Evolutionary conservation across 2,888 invertebrate species (phyloP).

Genomic region (Trachelus troglodyta): DNA sequence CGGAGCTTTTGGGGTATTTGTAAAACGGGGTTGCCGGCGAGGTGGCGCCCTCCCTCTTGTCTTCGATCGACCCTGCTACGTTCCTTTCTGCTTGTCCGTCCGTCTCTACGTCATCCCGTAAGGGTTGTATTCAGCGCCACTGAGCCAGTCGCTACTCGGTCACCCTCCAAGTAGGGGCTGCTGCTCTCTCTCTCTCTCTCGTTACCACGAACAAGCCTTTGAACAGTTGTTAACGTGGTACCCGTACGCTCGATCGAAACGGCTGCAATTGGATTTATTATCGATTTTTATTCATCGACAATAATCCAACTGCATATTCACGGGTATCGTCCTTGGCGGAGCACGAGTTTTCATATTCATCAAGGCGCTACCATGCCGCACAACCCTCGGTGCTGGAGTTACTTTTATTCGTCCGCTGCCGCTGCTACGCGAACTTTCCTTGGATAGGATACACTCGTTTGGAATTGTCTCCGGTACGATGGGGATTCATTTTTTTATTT

Average conservation of each 20-base stretch:
- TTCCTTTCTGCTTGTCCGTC: slow-evolving; percentile 23
- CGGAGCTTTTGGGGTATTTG: slow-evolving; percentile 12
- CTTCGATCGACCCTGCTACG: slow-evolving; percentile 52
- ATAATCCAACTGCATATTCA: no score
- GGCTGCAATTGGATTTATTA: no score
- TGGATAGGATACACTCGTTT: no score
- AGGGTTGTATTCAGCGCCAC: slow-evolving; percentile 9
- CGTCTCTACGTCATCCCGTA: slow-evolving; percentile 18
- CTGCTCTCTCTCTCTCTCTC: slow-evolving; percentile 7
- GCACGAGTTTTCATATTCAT: background rate
- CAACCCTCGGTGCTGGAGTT: background rate
- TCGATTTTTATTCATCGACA: no score
- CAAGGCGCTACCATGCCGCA: no score
- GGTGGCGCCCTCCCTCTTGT: slow-evolving; percentile 57
- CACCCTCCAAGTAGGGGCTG: slow-evolving; percentile 48
- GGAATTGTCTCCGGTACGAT: background rate
- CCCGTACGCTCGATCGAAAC: no score
- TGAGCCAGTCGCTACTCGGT: slow-evolving; percentile 51
- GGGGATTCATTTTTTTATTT: background rate
- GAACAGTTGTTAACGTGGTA: background rate
- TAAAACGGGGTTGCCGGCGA: slow-evolving; percentile 46
- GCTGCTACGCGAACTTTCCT: no score
- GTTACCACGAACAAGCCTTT: background rate
- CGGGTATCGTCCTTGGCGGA: background rate
- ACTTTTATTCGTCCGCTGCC: no score